Base-by-base conservation (phyloP, 2,888 invertebrate species). In the Liodrosophila aerea region DNA sequence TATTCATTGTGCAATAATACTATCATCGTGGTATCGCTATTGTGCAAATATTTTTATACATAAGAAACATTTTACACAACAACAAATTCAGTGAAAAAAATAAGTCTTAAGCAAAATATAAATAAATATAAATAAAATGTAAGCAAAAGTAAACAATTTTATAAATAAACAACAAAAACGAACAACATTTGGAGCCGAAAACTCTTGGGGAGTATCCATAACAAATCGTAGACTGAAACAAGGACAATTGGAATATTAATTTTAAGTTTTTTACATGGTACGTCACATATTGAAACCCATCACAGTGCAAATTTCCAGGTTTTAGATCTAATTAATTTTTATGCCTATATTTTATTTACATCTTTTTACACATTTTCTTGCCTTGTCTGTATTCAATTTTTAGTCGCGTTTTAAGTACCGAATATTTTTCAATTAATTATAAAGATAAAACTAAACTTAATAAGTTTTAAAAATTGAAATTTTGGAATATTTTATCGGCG, bases 1-100 rank as follows among this genome's bases (percentile, higher is more conserved):
- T 54, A 61, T 67, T 46, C 52, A 64, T 74, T 67, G 76, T 77
- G 77, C 85, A 77, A 77, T 77, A 81, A 57, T 52, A n/a, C n/a
- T n/a, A 66, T 58, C 22, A 49, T 50, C 59, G 49, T 50, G 5
- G 2, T 60, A 50, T 45, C 56, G 34, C 31, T 50, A 58, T 59
- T 72, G 72, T 64, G 76, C 61, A 64, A 81, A 71, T 75, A 62
- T 71, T 71, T 66, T 75, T 71, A 63, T 22, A 22, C 22, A 2
- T 59, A 53, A 62, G 54, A 62, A 62, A 27, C 46, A 60, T 41
- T 70, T 66, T 61, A 75, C 50, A 44, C 51, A 56, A 53, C 43
- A 65, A 60, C 40, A 64, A 43, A 12, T 22, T 33, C n/a, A 27
- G 13, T 36, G 16, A 8, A 12, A 18, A 45, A 36, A 27, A 22